Evolutionary conservation across 2,797 vertebrate species (phyloP).

Genomic region (Avahi laniger): DNA sequence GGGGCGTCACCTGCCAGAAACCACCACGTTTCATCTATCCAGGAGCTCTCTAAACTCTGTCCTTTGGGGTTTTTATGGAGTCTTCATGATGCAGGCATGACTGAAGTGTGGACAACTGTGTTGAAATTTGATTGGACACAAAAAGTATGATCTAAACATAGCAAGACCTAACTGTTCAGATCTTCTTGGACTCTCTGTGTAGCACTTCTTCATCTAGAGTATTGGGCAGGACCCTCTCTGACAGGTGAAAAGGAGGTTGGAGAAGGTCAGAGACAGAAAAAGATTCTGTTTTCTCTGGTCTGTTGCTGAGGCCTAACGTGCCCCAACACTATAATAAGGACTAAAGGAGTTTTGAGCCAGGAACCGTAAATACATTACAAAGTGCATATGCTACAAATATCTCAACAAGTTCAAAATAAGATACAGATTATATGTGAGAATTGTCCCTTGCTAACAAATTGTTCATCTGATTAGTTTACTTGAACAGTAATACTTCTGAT

Average conservation of each 20-base stretch:
- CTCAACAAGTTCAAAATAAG: background rate
- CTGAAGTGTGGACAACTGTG: background rate
- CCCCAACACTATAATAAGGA: background rate
- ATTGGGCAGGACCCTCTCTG: too few species aligned
- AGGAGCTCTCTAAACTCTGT: background rate
- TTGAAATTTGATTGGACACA: background rate
- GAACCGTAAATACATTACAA: background rate
- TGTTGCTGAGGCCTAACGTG: background rate
- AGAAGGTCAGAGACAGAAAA: too few species aligned
- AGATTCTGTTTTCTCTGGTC: background rate
- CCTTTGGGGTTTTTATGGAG: background rate
- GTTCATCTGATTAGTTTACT: background rate
- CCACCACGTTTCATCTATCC: background rate
- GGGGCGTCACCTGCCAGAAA: background rate
- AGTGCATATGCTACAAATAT: background rate
- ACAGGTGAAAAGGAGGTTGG: too few species aligned
- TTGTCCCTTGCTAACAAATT: background rate
- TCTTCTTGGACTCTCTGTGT: too few species aligned
- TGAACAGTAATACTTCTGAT: background rate
- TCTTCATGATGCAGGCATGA: background rate
- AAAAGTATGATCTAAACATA: too few species aligned
- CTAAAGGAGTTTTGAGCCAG: background rate
- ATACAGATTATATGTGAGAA: background rate
- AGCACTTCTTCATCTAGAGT: too few species aligned
- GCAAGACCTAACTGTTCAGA: too few species aligned